A percentile compares a stretch with the other conserved stretches of the same genome.
These are phyloP conservation scores for Drosophila pseudotakahashii DNA, from an alignment of 2,888 invertebrate genomes.

Conservation along the genomic window DNA sequence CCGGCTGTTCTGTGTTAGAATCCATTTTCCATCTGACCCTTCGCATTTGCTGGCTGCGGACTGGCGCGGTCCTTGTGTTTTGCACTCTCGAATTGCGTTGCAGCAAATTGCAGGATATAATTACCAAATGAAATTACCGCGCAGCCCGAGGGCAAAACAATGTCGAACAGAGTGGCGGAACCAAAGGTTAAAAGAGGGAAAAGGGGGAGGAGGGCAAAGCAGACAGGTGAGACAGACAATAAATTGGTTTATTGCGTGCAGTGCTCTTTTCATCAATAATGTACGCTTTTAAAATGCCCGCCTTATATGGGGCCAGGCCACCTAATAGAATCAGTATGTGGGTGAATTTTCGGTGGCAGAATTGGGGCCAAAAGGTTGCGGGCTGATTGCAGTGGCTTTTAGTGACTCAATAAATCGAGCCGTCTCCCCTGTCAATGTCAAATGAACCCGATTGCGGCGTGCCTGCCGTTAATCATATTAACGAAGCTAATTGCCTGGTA, in stretches of 20 bases:
- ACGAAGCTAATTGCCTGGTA: conserved; percentile 54
- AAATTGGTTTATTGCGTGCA: conserved; percentile 65
- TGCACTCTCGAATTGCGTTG: conserved; percentile 27
- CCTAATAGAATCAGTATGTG: conserved; percentile 28
- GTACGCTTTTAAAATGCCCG: conserved; percentile 36
- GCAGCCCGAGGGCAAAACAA: conserved; percentile 54
- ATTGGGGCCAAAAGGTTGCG: conserved; percentile 25
- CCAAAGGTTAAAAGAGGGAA: not conserved
- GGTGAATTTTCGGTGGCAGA: conserved; percentile 7
- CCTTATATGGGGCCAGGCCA: not conserved
- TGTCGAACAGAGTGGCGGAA: conserved; percentile 5
- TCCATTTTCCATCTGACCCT: conserved; percentile 36
- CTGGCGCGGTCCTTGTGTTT: conserved; percentile 7
- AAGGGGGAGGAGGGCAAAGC: no score
- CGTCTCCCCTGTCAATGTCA: conserved; percentile 4
- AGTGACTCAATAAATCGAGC: conserved; percentile 33
- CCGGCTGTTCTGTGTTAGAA: no score
- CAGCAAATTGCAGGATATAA: conserved; percentile 48
- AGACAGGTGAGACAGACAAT: conserved; percentile 27
- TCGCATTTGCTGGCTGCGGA: conserved; percentile 34
- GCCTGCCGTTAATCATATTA: conserved; percentile 54
- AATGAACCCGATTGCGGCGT: conserved; percentile 25
- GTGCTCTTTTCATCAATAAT: conserved; percentile 36
- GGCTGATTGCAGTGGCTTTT: conserved; percentile 30
- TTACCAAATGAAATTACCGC: conserved; percentile 58